phyloP scores from a whole-genome alignment of 2,888 invertebrate genomes.

The Papilio protenor region DNA sequence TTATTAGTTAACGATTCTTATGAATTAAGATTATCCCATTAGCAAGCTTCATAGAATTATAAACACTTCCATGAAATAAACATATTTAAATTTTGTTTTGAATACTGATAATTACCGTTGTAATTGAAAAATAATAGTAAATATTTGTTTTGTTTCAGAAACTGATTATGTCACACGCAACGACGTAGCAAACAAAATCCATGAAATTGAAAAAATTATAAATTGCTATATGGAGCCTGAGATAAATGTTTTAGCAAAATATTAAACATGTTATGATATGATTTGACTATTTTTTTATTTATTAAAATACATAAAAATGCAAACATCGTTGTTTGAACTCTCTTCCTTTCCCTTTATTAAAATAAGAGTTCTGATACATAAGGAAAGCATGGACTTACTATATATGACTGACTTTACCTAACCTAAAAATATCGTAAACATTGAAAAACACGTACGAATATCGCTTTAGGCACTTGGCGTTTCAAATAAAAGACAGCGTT shows the following conservation, averaged over 20 bases:
- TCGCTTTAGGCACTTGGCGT: background rate
- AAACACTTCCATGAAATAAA: background rate
- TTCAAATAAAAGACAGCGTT: background rate
- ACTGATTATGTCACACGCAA: conserved; percentile 81
- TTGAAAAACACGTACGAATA: background rate
- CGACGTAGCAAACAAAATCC: conserved; percentile 56
- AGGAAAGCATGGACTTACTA: background rate
- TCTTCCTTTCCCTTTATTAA: background rate
- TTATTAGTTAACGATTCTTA: background rate
- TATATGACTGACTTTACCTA: background rate
- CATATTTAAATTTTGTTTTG: background rate
- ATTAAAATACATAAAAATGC: background rate
- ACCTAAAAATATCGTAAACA: too few relatives aligned
- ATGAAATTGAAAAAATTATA: background rate
- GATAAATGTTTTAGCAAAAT: background rate
- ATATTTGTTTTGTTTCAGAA: conserved; percentile 74
- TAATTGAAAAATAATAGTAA: conserved; percentile 3
- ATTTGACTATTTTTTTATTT: background rate
- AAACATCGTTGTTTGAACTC: background rate
- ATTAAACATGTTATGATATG: background rate
- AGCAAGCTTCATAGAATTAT: background rate
- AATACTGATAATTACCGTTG: background rate
- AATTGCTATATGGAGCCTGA: background rate
- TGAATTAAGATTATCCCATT: background rate
- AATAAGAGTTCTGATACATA: background rate